Evolutionary conservation across 2,888 invertebrate genomes (phyloP), one percentile per base, ranked within the genome.

Genomic region (Molanna angustata): DNA sequence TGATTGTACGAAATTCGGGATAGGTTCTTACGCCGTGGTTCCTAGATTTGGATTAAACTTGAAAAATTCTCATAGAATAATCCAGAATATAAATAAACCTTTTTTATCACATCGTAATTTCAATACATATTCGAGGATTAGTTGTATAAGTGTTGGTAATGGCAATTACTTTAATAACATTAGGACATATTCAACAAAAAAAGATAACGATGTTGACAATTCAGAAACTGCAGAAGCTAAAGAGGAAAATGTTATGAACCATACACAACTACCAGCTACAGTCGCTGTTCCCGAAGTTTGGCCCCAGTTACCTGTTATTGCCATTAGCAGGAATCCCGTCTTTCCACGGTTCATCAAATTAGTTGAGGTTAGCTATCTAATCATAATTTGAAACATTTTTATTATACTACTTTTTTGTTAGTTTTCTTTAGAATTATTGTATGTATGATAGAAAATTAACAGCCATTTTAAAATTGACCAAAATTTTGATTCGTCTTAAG

Each of bases 291-390:
- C 98, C 1, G 97, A 97, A 69, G 87, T 91, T 7, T 97, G 95
- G 90, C 98, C 99, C 0, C 88, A 91, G 68, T 86, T 99, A 16
- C 99, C 99, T 2, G 86, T 98, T 6, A 88, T 99, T 61, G 94
- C 97, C 0, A 90, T 98, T 59, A 88, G 82, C 64, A 83, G 95
- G 62, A 94, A 96, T 76, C 97, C 98, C 3, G 90, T 99, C 1
- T 99, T 99, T 75, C 99, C 99, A 16, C 84, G 94, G 62, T 99
- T 99, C 71, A 95, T 98, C 62, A 99, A 99, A 76, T 83, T 99
- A 61, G 85, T 99, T 58, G 98, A 98, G 81, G 91, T 93, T 35
- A 20, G 35, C 44, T 2, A 7, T 47, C n/a, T 4, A n/a, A n/a
- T n/a, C n/a, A n/a, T n/a, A n/a, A n/a, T n/a, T n/a, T n/a, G n/a